Evolutionary conservation across 1,140 invertebrate genomes (phyloP).

Genomic region (Nephotettix cincticeps): DNA sequence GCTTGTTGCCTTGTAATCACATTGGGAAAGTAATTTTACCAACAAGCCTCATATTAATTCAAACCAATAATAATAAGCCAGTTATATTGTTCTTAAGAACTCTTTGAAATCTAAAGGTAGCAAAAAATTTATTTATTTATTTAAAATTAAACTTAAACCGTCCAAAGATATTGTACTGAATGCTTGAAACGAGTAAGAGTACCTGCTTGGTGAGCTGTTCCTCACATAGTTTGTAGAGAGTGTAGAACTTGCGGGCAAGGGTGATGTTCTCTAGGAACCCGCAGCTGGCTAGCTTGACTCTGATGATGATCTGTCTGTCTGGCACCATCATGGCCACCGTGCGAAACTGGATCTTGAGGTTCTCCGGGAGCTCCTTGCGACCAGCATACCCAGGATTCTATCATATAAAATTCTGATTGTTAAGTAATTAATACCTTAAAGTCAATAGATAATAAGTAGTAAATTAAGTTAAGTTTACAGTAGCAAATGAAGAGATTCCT

Average conservation of each 20-base stretch:
- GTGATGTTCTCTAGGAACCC: constrained; percentile 96
- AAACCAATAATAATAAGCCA: no score
- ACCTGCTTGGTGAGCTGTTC: constrained; percentile 97
- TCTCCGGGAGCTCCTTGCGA: constrained; percentile 93
- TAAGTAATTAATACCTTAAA: background rate
- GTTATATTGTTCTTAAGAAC: no score
- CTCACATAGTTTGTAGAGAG: constrained; percentile 94
- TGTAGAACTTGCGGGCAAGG: constrained; percentile 93
- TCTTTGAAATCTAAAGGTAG: no score
- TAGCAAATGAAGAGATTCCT: no score
- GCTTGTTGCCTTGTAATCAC: no score
- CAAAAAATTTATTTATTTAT: no score
- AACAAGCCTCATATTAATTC: no score
- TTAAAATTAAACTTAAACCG: no score
- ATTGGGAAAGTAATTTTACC: no score
- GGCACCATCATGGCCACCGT: constrained; percentile 99
- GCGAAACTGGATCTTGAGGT: constrained; percentile 96
- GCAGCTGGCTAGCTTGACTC: constrained; percentile 93
- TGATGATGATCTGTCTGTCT: constrained; percentile 95
- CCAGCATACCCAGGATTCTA: constrained; percentile 97
- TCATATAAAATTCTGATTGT: background rate
- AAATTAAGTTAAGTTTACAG: background rate
- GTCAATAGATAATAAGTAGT: background rate
- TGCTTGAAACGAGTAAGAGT: constrained; percentile 23
- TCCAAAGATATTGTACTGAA: no score